Conservation (phyloP, 2,888 invertebrate species). For the Cosmorhoe ocellata region DNA sequence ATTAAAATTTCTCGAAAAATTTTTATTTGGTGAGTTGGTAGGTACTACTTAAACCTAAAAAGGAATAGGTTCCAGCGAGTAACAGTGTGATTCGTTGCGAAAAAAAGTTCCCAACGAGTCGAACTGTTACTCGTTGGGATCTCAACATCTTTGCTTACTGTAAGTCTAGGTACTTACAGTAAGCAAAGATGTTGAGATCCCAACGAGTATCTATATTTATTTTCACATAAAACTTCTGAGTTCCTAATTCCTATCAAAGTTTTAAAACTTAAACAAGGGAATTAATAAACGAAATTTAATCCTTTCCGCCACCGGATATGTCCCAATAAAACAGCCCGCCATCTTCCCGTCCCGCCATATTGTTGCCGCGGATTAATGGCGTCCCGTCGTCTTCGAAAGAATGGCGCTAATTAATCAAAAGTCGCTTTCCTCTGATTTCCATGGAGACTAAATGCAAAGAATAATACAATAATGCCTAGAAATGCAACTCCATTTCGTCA, state of each 20-base stretch:
- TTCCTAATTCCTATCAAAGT: constrained; percentile 16
- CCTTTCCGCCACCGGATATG: constrained; percentile 63
- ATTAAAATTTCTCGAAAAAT: too few species aligned
- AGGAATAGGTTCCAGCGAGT: too few species aligned
- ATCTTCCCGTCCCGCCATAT: constrained; percentile 61
- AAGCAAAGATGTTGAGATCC: too few species aligned
- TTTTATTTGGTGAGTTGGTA: too few species aligned
- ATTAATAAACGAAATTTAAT: constrained; percentile 38
- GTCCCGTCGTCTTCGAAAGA: constrained; percentile 67
- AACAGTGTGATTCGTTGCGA: too few species aligned
- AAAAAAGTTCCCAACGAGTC: too few species aligned
- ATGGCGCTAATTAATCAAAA: constrained; percentile 81
- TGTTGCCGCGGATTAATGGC: constrained; percentile 69
- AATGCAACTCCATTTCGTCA: neutral
- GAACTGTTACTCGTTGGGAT: too few species aligned
- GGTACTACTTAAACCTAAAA: too few species aligned
- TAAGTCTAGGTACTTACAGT: too few species aligned
- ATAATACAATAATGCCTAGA: neutral
- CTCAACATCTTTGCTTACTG: too few species aligned
- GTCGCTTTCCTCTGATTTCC: constrained; percentile 76
- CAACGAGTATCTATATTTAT: too few species aligned
- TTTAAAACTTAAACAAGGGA: constrained; percentile 31
- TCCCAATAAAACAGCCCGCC: constrained; percentile 51
- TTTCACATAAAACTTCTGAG: too few species aligned
- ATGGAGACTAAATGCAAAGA: constrained; percentile 55